phyloP scores from a whole-genome alignment of 2,888 invertebrate genomes.

The Agriopis marginaria region DNA sequence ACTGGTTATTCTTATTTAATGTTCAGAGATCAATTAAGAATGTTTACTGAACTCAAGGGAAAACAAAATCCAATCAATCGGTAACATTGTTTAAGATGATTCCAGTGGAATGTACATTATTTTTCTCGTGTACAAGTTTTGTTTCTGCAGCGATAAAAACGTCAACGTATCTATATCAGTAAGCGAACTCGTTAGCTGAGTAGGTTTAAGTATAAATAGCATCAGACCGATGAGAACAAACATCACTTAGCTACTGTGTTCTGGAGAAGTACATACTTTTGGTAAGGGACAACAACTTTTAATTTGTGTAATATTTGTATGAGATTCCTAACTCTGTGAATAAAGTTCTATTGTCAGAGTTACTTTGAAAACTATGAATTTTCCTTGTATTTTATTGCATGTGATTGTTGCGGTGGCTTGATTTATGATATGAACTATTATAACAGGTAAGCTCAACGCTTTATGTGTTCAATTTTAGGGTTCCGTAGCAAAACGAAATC shows the following conservation, averaged over 20 bases:
- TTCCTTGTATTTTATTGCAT: neutral
- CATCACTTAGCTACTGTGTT: constrained; percentile 26
- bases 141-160: constrained; percentile 10
- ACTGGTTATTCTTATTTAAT: constrained; percentile 3
- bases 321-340: neutral
- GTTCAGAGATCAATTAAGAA: neutral
- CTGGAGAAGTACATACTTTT: constrained; percentile 20
- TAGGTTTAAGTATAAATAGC: constrained; percentile 35
- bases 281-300: constrained; percentile 15
- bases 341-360: neutral
- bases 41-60: neutral
- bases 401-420: constrained; percentile 11
- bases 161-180: constrained; percentile 5
- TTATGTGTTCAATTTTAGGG: neutral
- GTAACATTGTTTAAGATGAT: neutral
- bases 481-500: too few species aligned
- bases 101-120: neutral
- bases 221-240: neutral
- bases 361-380: neutral
- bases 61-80: neutral
- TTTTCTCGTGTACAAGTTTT: neutral
- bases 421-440: neutral
- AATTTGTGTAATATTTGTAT: neutral
- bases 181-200: constrained; percentile 11
- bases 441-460: neutral